A percentile compares a stretch with the other conserved stretches of the same genome.
Evolutionary conservation across 2,888 invertebrate genomes (phyloP).

Genomic region (Chymomyza fuscimana): DNA sequence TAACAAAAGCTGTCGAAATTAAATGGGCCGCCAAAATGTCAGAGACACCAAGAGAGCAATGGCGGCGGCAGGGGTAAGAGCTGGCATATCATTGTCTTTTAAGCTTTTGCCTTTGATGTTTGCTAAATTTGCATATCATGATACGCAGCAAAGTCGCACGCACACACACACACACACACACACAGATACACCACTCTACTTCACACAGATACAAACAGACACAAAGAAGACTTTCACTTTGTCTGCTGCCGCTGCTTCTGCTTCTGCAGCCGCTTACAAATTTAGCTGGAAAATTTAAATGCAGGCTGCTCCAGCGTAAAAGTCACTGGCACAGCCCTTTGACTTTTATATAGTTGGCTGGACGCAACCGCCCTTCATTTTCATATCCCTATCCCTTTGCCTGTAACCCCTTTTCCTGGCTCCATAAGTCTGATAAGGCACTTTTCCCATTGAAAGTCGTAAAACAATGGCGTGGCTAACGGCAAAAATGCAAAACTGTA

Average conservation of each 20-base stretch:
- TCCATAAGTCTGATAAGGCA: constrained; percentile 24
- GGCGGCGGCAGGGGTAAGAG: neutral
- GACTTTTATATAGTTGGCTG: constrained; percentile 1
- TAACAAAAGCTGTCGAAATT: constrained; percentile 73
- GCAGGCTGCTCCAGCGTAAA: constrained; percentile 13
- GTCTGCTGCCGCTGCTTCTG: constrained; percentile 31
- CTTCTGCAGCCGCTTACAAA: constrained; percentile 27
- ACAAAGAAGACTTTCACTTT: constrained; percentile 53
- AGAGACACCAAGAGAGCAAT: constrained; percentile 34
- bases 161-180: constrained; percentile 18
- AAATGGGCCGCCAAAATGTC: constrained; percentile 66
- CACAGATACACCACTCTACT: neutral
- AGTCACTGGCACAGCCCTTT: neutral
- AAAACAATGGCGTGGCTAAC: constrained; percentile 9
- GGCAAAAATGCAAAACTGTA: constrained; percentile 21
- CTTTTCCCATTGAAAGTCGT: constrained; percentile 6
- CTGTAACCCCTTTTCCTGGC: neutral
- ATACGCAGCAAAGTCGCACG: constrained; percentile 53
- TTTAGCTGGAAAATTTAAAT: constrained; percentile 45
- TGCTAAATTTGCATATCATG: constrained; percentile 65
- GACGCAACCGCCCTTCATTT: neutral
- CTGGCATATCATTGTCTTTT: constrained; percentile 56
- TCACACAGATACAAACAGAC: constrained; percentile 8
- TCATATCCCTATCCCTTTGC: neutral
- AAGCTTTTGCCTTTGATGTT: constrained; percentile 68